Evolutionary conservation across 2,113 vertebrate genomes (phyloP).

Genomic region (Ia io): DNA sequence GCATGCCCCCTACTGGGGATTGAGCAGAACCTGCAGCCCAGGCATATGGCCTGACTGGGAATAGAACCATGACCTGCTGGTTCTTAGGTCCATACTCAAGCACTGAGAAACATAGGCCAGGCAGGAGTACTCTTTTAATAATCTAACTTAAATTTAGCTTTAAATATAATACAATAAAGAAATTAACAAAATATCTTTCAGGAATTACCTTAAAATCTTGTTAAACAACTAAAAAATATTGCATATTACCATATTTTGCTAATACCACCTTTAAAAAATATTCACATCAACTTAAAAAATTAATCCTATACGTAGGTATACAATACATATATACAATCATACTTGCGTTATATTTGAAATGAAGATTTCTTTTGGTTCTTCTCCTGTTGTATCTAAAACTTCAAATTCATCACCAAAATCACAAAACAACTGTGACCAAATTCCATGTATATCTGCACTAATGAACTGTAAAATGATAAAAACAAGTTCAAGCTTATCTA

Average conservation of each 20-base stretch:
- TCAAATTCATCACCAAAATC: slow-evolving; percentile 97
- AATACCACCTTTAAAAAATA: not conserved
- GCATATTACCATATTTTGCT: not conserved
- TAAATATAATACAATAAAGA: not conserved
- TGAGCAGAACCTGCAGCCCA: too few relatives aligned
- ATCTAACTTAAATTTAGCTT: not conserved
- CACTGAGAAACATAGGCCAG: too few relatives aligned
- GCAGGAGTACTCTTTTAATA: not conserved
- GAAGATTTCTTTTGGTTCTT: slow-evolving; percentile 96
- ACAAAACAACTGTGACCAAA: slow-evolving; percentile 95
- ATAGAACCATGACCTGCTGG: too few relatives aligned
- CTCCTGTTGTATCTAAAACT: slow-evolving; percentile 95
- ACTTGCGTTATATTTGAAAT: slow-evolving; percentile 97
- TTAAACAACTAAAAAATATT: not conserved
- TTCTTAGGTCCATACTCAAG: too few relatives aligned
- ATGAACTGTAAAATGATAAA: slow-evolving; percentile 88
- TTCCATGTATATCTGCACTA: slow-evolving; percentile 91
- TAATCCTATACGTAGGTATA: not conserved
- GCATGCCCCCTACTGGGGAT: too few relatives aligned
- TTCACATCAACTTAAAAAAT: slow-evolving; percentile 4
- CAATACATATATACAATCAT: slow-evolving; percentile 43
- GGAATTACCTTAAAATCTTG: not conserved
- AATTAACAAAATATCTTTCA: not conserved
- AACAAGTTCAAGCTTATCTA: slow-evolving; percentile 20
- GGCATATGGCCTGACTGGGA: too few relatives aligned